Conservation (phyloP, 2,888 invertebrate genomes). For the Pyrocoelia pectoralis region DNA sequence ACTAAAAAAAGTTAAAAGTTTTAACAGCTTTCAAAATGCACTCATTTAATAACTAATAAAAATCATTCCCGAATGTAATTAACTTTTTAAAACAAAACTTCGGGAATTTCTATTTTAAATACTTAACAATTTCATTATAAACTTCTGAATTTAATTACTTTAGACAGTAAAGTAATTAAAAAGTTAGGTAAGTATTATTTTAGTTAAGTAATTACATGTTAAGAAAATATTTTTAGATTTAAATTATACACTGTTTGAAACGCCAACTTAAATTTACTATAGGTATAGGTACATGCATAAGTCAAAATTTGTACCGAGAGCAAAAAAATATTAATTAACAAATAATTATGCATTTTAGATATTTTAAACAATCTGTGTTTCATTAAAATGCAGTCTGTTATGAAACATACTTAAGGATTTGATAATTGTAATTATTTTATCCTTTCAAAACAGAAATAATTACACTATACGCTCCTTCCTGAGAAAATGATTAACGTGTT, state of each 20-base stretch:
- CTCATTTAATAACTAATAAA: constrained; percentile 11
- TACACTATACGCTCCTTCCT: too few relatives aligned
- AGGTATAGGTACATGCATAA: not conserved
- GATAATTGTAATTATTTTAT: too few relatives aligned
- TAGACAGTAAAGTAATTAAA: constrained; percentile 10
- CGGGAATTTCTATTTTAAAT: constrained; percentile 12
- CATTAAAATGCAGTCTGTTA: too few relatives aligned
- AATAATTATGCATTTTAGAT: not conserved
- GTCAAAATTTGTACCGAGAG: not conserved
- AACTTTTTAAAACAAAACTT: constrained; percentile 11
- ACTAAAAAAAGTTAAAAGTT: constrained; percentile 6
- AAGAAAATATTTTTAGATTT: constrained; percentile 10
- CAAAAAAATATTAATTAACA: not conserved
- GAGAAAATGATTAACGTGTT: too few relatives aligned
- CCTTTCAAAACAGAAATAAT: too few relatives aligned
- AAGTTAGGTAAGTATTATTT: constrained; percentile 12
- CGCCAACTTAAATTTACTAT: not conserved
- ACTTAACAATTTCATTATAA: constrained; percentile 14
- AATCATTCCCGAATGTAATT: constrained; percentile 7
- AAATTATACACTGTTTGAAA: constrained; percentile 8
- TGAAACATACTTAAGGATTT: too few relatives aligned
- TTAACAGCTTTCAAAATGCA: constrained; percentile 8
- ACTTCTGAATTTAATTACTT: constrained; percentile 4
- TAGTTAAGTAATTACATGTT: constrained; percentile 12
- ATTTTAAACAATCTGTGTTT: too few relatives aligned